These are phyloP conservation scores for Parus major DNA, from an alignment of 2,113 vertebrate genomes.

Conservation along the genomic window DNA sequence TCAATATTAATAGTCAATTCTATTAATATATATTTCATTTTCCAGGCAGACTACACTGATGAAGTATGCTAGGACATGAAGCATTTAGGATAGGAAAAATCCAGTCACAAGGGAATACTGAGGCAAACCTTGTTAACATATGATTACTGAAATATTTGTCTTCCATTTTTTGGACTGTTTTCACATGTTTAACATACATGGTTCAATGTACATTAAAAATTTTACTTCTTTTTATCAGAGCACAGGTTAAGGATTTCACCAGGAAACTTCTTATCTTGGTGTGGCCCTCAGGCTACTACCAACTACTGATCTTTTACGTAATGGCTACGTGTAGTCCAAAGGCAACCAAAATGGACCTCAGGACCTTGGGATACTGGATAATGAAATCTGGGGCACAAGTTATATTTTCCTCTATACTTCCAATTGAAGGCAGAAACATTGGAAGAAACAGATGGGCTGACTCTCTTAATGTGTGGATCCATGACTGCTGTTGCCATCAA, in stretches of 20 bases:
- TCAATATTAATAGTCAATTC: background rate
- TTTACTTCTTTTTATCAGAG: background rate
- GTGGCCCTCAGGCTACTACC: too few relatives aligned
- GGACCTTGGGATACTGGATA: background rate
- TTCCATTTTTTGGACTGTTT: background rate
- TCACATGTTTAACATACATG: background rate
- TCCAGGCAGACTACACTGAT: background rate
- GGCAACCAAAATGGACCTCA: background rate
- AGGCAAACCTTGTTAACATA: background rate
- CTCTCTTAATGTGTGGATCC: background rate
- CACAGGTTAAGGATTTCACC: background rate
- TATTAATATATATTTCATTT: background rate
- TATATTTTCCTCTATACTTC: background rate
- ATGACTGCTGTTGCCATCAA: background rate
- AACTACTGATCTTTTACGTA: background rate
- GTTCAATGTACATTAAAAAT: background rate
- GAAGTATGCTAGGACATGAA: background rate
- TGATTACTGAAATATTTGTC: background rate
- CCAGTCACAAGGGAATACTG: background rate
- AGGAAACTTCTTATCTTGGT: background rate
- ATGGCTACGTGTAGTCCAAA: too few relatives aligned
- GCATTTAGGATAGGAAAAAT: background rate
- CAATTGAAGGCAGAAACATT: background rate
- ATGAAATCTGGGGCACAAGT: background rate
- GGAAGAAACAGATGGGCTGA: background rate